phyloP scores from a whole-genome alignment of 2,113 vertebrate genomes.

The Tragulus kanchil region DNA sequence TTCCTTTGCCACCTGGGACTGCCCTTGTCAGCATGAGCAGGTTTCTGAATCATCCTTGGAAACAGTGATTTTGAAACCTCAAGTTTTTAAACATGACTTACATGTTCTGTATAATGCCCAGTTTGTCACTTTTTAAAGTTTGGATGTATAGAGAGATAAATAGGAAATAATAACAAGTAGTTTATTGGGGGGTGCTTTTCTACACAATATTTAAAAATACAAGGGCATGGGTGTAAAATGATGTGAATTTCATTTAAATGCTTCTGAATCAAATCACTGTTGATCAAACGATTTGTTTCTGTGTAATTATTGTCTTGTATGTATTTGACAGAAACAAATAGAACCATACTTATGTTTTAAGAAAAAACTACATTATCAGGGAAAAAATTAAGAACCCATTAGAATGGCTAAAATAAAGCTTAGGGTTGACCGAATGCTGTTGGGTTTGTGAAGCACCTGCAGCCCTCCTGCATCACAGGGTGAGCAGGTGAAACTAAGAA shows the following conservation, averaged over 20 bases:
- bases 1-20: constrained; percentile 68
- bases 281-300: constrained; percentile 87
- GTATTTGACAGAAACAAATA: constrained; percentile 84
- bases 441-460: fast-evolving
- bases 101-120: constrained; percentile 90
- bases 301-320: constrained; percentile 86
- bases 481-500: background rate
- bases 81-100: constrained; percentile 88
- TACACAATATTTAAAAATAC: constrained; percentile 88
- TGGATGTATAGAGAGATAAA: constrained; percentile 88
- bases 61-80: constrained; percentile 87
- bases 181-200: constrained; percentile 86
- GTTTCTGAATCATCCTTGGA: constrained; percentile 80
- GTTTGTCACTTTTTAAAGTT: constrained; percentile 90
- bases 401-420: background rate
- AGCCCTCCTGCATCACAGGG: background rate
- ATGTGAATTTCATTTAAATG: constrained; percentile 85
- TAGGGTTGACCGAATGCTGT: too few relatives aligned
- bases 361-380: background rate
- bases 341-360: constrained; percentile 81
- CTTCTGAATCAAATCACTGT: constrained; percentile 84
- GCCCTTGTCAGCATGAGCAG: constrained; percentile 82
- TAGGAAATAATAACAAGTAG: constrained; percentile 87
- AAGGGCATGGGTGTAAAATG: constrained; percentile 85
- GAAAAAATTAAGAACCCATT: background rate